Conservation (phyloP, 2,797 vertebrate species). For the Scyliorhinus canicula region DNA sequence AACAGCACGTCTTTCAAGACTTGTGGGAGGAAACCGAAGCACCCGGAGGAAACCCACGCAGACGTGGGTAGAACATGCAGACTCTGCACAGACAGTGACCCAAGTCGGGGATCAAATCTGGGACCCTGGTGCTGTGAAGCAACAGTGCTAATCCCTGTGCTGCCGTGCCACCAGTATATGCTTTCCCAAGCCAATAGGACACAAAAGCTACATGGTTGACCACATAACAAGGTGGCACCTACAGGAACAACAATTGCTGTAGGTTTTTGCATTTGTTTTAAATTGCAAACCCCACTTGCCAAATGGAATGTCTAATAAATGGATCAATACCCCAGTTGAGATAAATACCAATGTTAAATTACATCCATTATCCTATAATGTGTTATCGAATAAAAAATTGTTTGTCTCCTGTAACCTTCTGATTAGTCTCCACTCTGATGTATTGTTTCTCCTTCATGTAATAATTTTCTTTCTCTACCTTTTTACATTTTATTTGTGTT, state of each 20-base stretch:
- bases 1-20: too few species aligned
- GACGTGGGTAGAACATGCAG: too few species aligned
- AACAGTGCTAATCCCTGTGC: too few species aligned
- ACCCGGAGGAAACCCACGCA: too few species aligned
- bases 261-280: not conserved
- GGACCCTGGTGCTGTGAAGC: too few species aligned
- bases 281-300: not conserved
- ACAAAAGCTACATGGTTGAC: not conserved
- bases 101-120: too few species aligned
- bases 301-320: not conserved
- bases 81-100: too few species aligned
- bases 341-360: not conserved
- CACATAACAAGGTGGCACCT: not conserved
- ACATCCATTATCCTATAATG: not conserved
- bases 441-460: not conserved
- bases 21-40: too few species aligned
- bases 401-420: not conserved
- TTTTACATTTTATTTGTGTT: not conserved
- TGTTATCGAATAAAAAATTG: not conserved
- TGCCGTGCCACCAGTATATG: too few species aligned
- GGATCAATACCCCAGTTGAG: not conserved
- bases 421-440: not conserved
- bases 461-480: not conserved
- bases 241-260: not conserved
- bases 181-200: not conserved